Evolutionary conservation across 2,888 invertebrate genomes (phyloP), one percentile per base, ranked within the genome.

Genomic region (Heliothis peltigera): DNA sequence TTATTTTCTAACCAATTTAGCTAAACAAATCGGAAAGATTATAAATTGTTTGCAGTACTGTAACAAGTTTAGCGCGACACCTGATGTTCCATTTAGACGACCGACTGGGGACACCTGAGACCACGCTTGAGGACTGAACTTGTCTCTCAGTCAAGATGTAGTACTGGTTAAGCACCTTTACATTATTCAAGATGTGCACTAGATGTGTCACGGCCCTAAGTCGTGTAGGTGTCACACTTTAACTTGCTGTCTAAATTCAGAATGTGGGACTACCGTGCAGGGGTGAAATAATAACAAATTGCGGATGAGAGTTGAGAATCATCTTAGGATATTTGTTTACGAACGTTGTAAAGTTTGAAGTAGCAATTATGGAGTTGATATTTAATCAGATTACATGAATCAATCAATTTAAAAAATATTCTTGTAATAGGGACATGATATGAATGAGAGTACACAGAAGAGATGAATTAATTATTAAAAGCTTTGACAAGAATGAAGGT

Each of bases 171-270:
- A 61, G 21, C 32, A 18, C 28, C 25, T 15, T 17, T 28, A 10
- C 17, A 62, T 70, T 42, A 61, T 60, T 46, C 51, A 47, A 63
- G 64, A 53, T 71, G 42, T 49, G 8, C 18, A 17, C 2, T 25
- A 35, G 25, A 48, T 51, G 28, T 44, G 28, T 12, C n/a, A 51
- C 10, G 12, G 7, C 18, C 12, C 19, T 12, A n/a, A 18, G 21
- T 49, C 21, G 12, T 7, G 12, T 19, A 32, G 10, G 22, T 12
- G 2, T 7, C 42, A 48, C 10, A 17, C 17, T 19, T 53, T 25
- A 65, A 25, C 35, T 2, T 32, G 10, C 47, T 4, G 5, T 19
- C 18, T 42, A 43, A 42, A 60, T 32, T 32, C 19, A 1, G 19
- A 21, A 59, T 42, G 2, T 19, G 69, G 6, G 15, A 61, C 8